Base-by-base conservation (phyloP, 2,888 invertebrate genomes). In the Cotesia congregata region DNA sequence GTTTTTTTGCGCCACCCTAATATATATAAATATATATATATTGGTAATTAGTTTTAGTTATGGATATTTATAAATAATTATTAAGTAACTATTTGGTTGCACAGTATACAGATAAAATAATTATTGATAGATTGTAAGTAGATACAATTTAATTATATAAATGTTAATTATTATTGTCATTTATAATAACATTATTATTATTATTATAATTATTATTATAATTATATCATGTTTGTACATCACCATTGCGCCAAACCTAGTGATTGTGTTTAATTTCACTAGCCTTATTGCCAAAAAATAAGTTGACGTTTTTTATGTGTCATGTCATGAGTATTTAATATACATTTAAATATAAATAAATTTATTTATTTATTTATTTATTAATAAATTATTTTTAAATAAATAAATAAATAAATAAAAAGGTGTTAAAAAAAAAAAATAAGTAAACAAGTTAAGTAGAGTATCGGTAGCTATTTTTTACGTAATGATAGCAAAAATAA, bases 61-160 rank as follows among this genome's bases (percentile, higher is more conserved):
- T 67, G 40, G 15, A 60, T 15, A 67, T 20, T 65, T 30, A 62
- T 40, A 59, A 67, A 50, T 38, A 5, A 67, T 67, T 67, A 72
- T 72, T 65, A 60, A 67, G 59, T 69, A 69, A 62, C 41, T 41
- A 40, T 12, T 50, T 12, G 50, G 50, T 50, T 50, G 50, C 50
- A 69, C 30, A 62, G 30, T 67, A 20, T 38, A 40, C 69, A 9
- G 41, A 64, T 20, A 64, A 38, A 64, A 73, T 67, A 59, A 70
- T 41, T 64, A 74, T 74, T 72, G 6, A 15, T 77, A 77, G 74
- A n/a, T 59, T 15, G 30, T 77, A 77, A 74, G 74, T 77, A 77
- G 74, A 77, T 60, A 70, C 39, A 77, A 77, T 70, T 77, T 59
- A 74, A 62, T 74, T 71, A 77, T 77, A 73, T 74, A 61, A 77